phyloP scores from a whole-genome alignment of 2,113 vertebrate genomes.

The Spea multiplicata region DNA sequence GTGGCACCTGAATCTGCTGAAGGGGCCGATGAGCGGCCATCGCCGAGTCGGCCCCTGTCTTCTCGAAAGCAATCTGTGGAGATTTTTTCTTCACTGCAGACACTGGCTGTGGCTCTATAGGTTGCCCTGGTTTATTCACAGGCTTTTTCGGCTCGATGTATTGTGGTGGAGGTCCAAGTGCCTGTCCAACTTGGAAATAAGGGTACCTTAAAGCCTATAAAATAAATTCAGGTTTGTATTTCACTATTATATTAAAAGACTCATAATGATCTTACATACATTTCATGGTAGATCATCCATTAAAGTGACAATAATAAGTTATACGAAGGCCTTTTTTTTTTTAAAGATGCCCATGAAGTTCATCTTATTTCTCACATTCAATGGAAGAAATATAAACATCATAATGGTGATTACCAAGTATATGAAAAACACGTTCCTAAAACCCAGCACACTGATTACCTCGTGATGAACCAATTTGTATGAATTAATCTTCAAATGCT shows the following conservation, averaged over 20 bases:
- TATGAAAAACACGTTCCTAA: too few species aligned
- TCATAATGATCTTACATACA: neutral
- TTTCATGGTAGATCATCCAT: neutral
- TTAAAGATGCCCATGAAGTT: too few species aligned
- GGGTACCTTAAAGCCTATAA: conserved; percentile 83
- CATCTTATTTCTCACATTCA: too few species aligned
- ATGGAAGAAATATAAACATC: too few species aligned
- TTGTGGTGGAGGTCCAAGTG: conserved; percentile 77
- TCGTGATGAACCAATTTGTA: too few species aligned
- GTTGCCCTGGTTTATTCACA: conserved; percentile 64
- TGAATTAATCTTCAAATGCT: too few species aligned
- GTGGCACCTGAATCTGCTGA: conserved; percentile 76
- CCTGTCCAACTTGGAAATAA: conserved; percentile 93
- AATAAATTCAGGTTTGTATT: neutral
- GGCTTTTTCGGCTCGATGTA: conserved; percentile 68
- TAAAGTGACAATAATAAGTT: too few species aligned
- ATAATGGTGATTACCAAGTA: too few species aligned
- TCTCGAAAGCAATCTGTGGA: conserved; percentile 58
- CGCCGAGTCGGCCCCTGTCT: conserved; percentile 49
- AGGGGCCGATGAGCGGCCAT: conserved; percentile 70
- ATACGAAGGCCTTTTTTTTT: too few species aligned
- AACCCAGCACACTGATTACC: too few species aligned
- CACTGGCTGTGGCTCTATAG: conserved; percentile 62
- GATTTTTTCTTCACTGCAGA: conserved; percentile 61
- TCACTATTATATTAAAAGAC: neutral